Evolutionary conservation across 2,888 invertebrate species (phyloP).

Genomic region (Sussaba pulchella): DNA sequence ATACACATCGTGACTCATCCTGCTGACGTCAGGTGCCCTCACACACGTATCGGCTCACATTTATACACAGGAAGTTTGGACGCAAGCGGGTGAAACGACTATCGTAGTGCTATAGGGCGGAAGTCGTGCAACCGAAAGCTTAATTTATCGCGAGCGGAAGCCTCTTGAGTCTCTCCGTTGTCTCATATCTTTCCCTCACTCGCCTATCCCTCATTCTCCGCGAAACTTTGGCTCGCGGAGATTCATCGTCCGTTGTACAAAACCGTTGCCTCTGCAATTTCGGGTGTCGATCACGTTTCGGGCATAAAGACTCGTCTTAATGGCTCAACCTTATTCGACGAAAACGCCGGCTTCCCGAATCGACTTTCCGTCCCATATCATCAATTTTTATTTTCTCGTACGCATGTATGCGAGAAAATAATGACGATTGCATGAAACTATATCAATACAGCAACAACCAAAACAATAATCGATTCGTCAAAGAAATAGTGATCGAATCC

Average conservation of each 20-base stretch:
- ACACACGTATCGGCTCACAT: background rate
- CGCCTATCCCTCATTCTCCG: slow-evolving; percentile 14
- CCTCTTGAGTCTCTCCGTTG: slow-evolving; percentile 21
- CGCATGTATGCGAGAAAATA: no score
- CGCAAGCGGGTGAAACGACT: slow-evolving; percentile 13
- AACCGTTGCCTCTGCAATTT: slow-evolving; percentile 21
- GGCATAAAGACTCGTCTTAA: slow-evolving; percentile 34
- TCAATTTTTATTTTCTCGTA: background rate
- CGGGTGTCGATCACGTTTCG: slow-evolving; percentile 50
- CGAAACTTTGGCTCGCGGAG: slow-evolving; percentile 1
- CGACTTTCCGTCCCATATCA: no score
- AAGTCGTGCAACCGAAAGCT: slow-evolving; percentile 24
- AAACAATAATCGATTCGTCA: no score
- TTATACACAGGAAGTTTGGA: slow-evolving; percentile 6
- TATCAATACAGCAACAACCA: no score
- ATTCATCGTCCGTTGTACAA: slow-evolving; percentile 50
- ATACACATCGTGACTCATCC: slow-evolving; percentile 25
- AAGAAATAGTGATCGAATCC: no score
- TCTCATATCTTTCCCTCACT: slow-evolving; percentile 6
- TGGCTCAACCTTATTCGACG: background rate
- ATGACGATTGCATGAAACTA: no score
- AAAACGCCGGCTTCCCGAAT: no score
- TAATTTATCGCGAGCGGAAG: slow-evolving; percentile 48
- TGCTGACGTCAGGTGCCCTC: slow-evolving; percentile 12
- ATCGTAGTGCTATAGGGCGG: background rate